Percentiles rank a stretch among this genome's conserved stretches.
Conservation (phyloP, 2,113 vertebrate genomes). For the Pedionomus torquatus region DNA sequence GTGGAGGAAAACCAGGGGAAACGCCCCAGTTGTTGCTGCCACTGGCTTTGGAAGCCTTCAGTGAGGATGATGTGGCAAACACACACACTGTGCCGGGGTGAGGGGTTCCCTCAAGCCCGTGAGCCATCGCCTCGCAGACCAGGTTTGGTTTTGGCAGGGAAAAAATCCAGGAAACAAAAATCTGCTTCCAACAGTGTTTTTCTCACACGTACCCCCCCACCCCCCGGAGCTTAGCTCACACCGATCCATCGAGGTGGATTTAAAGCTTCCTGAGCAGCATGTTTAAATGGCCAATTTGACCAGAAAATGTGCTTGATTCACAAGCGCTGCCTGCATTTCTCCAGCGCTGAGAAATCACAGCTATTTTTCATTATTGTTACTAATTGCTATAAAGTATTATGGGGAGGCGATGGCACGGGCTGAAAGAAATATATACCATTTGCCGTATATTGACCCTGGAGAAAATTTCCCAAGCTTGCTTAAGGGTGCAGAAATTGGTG, state of each 20-base stretch:
- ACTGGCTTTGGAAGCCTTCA: not conserved
- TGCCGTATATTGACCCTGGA: not conserved
- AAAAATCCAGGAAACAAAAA: not conserved
- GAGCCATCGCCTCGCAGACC: not conserved
- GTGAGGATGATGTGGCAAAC: not conserved
- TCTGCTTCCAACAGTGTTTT: not conserved
- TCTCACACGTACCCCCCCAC: not conserved
- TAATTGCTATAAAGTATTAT: slow-evolving; percentile 48
- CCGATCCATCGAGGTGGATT: not conserved
- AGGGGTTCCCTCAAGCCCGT: not conserved
- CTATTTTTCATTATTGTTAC: slow-evolving; percentile 53
- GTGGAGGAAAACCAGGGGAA: not conserved
- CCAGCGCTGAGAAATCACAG: not conserved
- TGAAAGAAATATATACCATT: not conserved
- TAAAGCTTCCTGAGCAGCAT: slow-evolving; percentile 40
- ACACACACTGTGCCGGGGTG: rapidly evolving
- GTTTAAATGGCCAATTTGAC: slow-evolving; percentile 34
- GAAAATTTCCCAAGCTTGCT: slow-evolving; percentile 6
- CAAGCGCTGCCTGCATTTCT: not conserved
- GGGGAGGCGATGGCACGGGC: not conserved
- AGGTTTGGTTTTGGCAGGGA: not conserved
- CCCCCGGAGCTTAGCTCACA: not conserved
- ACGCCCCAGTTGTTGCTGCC: not conserved
- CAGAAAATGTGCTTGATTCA: slow-evolving; percentile 22
- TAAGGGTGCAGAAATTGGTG: not conserved